Percentiles rank a stretch among this genome's conserved stretches.
Evolutionary conservation across 1,140 invertebrate genomes (phyloP).

Genomic region (Orussus abietinus): DNA sequence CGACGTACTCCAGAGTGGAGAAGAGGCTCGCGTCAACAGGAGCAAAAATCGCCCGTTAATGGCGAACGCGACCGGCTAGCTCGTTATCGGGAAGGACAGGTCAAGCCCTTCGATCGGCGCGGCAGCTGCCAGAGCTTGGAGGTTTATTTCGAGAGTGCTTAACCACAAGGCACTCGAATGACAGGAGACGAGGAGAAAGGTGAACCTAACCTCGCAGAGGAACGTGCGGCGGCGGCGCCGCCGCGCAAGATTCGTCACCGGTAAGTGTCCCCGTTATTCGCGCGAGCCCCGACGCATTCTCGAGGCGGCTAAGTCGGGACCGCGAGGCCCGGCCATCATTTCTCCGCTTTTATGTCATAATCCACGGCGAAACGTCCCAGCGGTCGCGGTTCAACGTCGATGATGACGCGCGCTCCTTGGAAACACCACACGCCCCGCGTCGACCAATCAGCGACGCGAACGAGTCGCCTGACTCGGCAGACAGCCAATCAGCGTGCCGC

Average conservation of each 20-base stretch:
- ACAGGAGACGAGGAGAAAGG: slow-evolving; percentile 33
- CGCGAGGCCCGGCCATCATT: too few species aligned
- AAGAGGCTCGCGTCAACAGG: too few species aligned
- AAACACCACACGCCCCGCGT: slow-evolving; percentile 24
- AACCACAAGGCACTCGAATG: slow-evolving; percentile 31
- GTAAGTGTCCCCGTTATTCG: slow-evolving; percentile 27
- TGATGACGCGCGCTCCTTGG: slow-evolving; percentile 28
- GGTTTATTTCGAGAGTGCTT: slow-evolving; percentile 2
- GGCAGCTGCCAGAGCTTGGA: too few species aligned
- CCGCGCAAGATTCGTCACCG: slow-evolving; percentile 49
- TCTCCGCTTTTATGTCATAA: slow-evolving; percentile 6
- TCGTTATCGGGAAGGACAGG: too few species aligned
- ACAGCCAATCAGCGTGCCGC: slow-evolving; percentile 29
- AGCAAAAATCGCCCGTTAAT: too few species aligned
- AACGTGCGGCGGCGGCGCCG: slow-evolving; percentile 25
- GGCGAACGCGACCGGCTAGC: too few species aligned
- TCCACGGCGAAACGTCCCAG: not conserved
- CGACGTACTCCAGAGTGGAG: too few species aligned
- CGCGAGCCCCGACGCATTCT: not conserved
- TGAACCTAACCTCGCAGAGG: slow-evolving; percentile 44
- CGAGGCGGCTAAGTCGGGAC: too few species aligned
- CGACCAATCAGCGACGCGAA: slow-evolving; percentile 28
- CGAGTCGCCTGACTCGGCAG: slow-evolving; percentile 41
- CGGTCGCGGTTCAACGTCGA: not conserved
- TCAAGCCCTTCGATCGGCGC: not conserved